Evolutionary conservation across 1,140 invertebrate genomes (phyloP).

Genomic region (Diploscapter pachys): DNA sequence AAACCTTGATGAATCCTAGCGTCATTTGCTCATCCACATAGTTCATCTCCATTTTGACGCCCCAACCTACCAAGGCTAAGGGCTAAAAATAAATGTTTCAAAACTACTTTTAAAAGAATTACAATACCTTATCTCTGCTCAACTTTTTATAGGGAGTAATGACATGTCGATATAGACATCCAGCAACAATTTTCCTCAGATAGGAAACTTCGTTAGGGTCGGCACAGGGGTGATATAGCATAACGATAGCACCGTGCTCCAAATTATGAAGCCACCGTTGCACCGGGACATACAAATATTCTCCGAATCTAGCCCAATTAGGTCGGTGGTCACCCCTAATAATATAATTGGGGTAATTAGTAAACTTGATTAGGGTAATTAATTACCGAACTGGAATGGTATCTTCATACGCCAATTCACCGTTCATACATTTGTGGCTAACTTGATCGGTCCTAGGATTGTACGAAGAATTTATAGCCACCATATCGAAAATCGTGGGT

Average conservation of each 20-base stretch:
- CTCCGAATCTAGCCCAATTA: constrained; percentile 69
- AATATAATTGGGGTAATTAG: neutral
- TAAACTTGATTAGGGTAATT: neutral
- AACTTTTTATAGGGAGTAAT: constrained; percentile 74
- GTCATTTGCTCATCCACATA: constrained; percentile 66
- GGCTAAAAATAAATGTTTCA: constrained; percentile 64
- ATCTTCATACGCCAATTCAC: constrained; percentile 68
- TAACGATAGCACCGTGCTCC: constrained; percentile 76
- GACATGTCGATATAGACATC: constrained; percentile 75
- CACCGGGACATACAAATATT: constrained; percentile 75
- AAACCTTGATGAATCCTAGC: constrained; percentile 67
- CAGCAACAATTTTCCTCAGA: constrained; percentile 68
- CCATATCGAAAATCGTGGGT: constrained; percentile 21
- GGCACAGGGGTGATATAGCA: constrained; percentile 84
- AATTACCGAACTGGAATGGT: constrained; percentile 64
- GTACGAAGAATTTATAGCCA: constrained; percentile 22
- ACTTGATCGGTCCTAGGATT: constrained; percentile 34
- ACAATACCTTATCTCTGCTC: constrained; percentile 66
- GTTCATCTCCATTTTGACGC: constrained; percentile 72
- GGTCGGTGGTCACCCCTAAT: constrained; percentile 60
- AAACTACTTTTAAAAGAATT: no score
- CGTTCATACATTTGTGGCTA: constrained; percentile 71
- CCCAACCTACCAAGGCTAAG: constrained; percentile 75
- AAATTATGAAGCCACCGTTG: constrained; percentile 81
- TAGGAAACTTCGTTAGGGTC: constrained; percentile 50